Evolutionary conservation across 2,797 vertebrate species (phyloP), one percentile per base, ranked within the genome.

Genomic region (Todus mexicanus): DNA sequence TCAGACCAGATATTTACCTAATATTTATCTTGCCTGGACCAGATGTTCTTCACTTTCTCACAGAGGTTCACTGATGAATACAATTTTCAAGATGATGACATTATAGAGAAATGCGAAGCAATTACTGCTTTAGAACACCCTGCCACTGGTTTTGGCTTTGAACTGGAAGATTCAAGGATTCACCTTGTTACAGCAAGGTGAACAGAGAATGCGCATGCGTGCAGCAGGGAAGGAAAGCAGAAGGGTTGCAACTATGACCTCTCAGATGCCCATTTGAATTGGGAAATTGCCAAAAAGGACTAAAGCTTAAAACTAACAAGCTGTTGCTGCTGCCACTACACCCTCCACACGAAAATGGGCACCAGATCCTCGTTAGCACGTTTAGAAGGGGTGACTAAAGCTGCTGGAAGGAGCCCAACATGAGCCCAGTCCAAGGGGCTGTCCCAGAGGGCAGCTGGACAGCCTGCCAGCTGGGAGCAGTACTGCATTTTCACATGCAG

Each of bases 381-480:
- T 94, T 94, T 93, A 94, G 90, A 92, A 87, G 57, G 68, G 89
- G 59, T 90, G 92, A 83, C 71, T 93, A 68, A 87, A 92, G 79
- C 78, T 87, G 81, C 92, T 93, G 95, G 93, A 87, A 80, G 72
- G n/a, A 89, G 38, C 87, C 75, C 91, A 95, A 76, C 9, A 10
- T 9, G 50, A 53, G 35, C 1, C 1, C 42, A 31, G 50, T 56
- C 87, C 92, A 92, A 89, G 69, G 66, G 81, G 72, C 82, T 91
- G 90, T 91, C 90, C 77, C 92, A 78, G 80, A 90, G 70, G 79
- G 79, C 89, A 89, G 81, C 74, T 9, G 15, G 81, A 92, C 61
- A 61, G 89, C 42, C 61, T 93, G 93, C 95, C 95, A 96, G 93
- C 91, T 95, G 93, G 81, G 94, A 89, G 65, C 89, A 87, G 53